Percentiles rank a stretch among this genome's conserved stretches.
Conservation (phyloP, 2,888 invertebrate species). For the Gnatocerus cornutus region DNA sequence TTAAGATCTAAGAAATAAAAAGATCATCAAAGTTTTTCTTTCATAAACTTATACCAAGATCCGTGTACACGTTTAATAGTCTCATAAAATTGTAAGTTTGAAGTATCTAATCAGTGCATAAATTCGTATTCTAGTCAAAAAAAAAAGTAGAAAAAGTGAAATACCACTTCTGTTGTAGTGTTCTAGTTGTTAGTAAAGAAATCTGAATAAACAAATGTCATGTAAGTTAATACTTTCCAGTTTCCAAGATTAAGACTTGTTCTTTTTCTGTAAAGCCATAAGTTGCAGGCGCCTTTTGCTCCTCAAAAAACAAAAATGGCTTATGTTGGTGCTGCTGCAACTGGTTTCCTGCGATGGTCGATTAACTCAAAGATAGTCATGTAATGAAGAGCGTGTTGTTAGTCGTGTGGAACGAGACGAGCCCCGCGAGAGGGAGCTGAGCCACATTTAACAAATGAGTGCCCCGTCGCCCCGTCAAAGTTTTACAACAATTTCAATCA, state of each 20-base stretch:
- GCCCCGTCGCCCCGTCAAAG: constrained; percentile 62
- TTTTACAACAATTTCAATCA: constrained; percentile 69
- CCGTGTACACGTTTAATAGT: background rate
- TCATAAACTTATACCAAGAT: background rate
- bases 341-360: constrained; percentile 9
- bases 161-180: too few relatives aligned
- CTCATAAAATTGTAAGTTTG: background rate
- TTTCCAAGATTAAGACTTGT: background rate
- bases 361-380: constrained; percentile 42
- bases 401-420: constrained; percentile 59
- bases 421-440: constrained; percentile 58
- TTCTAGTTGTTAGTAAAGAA: too few relatives aligned
- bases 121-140: background rate
- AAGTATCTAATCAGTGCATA: background rate
- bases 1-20: constrained; percentile 5
- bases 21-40: constrained; percentile 17
- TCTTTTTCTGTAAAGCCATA: background rate
- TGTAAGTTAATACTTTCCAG: background rate
- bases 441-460: constrained; percentile 67
- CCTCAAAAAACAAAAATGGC: constrained; percentile 5
- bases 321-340: constrained; percentile 3
- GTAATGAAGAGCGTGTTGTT: constrained; percentile 56
- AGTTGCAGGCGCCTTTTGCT: background rate
- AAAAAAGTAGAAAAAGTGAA: too few relatives aligned
- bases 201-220: background rate